Conservation (phyloP, 2,113 vertebrate species). For the Odocoileus virginianus region DNA sequence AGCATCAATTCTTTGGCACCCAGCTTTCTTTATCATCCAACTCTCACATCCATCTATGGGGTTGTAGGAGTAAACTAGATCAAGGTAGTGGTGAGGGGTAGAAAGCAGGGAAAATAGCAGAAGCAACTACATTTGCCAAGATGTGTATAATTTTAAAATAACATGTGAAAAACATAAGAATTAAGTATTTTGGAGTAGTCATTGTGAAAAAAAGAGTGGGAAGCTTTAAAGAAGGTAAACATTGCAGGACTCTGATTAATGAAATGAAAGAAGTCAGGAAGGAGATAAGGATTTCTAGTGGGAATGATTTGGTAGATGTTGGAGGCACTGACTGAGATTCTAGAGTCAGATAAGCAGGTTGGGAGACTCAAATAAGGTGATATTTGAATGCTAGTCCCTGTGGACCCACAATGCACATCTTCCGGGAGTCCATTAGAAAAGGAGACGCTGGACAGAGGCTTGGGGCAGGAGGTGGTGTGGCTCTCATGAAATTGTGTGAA, state of each 20-base stretch:
- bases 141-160: not conserved
- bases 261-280: not conserved
- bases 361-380: not conserved
- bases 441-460: not conserved
- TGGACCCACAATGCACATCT: rapidly evolving
- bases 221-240: not conserved
- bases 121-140: not conserved
- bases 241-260: not conserved
- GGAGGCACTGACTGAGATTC: not conserved
- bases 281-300: not conserved
- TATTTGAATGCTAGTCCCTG: not conserved
- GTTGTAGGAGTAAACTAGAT: not conserved
- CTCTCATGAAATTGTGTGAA: not conserved
- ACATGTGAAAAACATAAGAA: not conserved
- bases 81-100: not conserved
- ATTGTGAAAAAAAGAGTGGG: not conserved
- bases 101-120: not conserved
- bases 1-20: not conserved
- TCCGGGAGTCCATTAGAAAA: not conserved
- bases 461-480: not conserved
- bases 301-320: not conserved
- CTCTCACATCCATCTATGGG: not conserved
- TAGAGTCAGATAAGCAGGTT: not conserved
- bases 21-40: not conserved
- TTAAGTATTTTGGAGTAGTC: not conserved